These are phyloP conservation scores for Volucella inflata DNA, from an alignment of 2,888 invertebrate genomes.

Conservation along the genomic window DNA sequence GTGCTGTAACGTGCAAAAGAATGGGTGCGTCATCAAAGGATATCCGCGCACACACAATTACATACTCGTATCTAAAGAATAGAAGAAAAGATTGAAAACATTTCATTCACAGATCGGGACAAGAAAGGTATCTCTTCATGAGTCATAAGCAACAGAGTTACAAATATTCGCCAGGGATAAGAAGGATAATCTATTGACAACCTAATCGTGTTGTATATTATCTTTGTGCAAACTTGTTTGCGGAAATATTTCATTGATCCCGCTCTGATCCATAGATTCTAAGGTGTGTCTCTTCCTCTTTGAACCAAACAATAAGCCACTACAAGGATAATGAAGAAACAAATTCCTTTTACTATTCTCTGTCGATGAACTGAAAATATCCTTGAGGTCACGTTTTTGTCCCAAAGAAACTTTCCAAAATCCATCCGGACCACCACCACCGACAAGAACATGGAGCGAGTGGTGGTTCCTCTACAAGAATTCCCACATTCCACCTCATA, in stretches of 20 bases:
- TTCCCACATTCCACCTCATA: conserved; percentile 51
- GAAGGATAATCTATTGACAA: conserved; percentile 69
- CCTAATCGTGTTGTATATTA: conserved; percentile 60
- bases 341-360: conserved; percentile 24
- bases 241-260: conserved; percentile 73
- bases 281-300: conserved; percentile 35
- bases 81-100: background rate
- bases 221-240: conserved; percentile 67
- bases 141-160: conserved; percentile 47
- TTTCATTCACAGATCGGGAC: conserved; percentile 51
- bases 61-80: conserved; percentile 3
- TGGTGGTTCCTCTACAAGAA: conserved; percentile 26
- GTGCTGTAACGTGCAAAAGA: conserved; percentile 57
- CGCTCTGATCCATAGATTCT: conserved; percentile 9
- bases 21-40: conserved; percentile 42
- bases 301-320: conserved; percentile 35
- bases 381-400: conserved; percentile 62
- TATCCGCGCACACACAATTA: conserved; percentile 30
- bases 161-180: conserved; percentile 48
- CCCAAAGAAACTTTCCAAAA: conserved; percentile 25
- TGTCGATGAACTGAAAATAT: conserved; percentile 53
- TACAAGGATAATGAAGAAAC: conserved; percentile 55
- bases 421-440: conserved; percentile 63
- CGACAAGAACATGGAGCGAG: conserved; percentile 22
- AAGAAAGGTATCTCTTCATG: conserved; percentile 36